Base-by-base conservation (phyloP, 2,888 invertebrate genomes). In the Pocota personata region DNA sequence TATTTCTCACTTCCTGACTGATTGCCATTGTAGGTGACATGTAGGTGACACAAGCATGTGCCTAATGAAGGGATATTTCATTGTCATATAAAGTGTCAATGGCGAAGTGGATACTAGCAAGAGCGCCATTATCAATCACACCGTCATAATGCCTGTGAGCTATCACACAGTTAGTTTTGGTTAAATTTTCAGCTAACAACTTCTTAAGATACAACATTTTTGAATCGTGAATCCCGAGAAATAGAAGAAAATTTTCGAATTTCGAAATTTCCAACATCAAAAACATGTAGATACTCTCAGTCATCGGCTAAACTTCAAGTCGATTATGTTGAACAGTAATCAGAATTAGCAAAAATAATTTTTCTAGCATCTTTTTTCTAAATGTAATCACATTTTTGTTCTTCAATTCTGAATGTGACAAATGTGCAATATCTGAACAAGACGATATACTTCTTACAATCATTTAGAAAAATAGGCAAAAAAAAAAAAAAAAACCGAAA, bases 401-500 rank as follows among this genome's bases (percentile, higher is more conserved):
- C 10, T 16, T 43, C 27, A 16, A 4, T 27, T 50, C 30, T 14
- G 6, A 52, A 52, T 52, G 16, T 21, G 37, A 35, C 32, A n/a
- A 48, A 48, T 21, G 32, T 7, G 16, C 64, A 19, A 6, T n/a
- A n/a, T n/a, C 24, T 21, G 10, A 40, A 52, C 6, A 52, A 37
- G 14, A 24, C 12, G 50, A 55, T 67, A 24, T 35, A 35, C 35
- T 10, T 40, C 1, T 7, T 35, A 66, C 21, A 52, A 37, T 52
- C 52, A 52, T 50, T 67, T 43, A 12, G 12, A 55, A 30, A 67
- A 69, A 52, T 12, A 55, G 16, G 2, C 16, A 32, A 19, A 69
- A 43, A 30, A 5, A 16, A 3, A 55, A 55, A 57, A 57, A 32
- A 19, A 69, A 43, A 30, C 10, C 32, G 8, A 55, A 55, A 57